Evolutionary conservation across 2,888 invertebrate species (phyloP).

Genomic region (Chromoteleia sp.): DNA sequence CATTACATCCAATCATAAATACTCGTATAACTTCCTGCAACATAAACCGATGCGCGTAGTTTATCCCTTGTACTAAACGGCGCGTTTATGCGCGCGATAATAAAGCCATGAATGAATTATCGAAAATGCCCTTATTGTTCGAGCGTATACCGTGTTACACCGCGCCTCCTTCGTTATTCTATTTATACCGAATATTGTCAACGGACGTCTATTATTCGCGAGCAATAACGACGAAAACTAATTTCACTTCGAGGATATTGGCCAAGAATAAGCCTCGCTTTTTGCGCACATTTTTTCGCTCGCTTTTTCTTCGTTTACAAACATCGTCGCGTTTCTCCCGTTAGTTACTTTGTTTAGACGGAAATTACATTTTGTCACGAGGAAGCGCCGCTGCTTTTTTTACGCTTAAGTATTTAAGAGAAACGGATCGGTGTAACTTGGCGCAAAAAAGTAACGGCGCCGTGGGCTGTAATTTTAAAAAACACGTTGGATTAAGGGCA

Average conservation of each 20-base stretch:
- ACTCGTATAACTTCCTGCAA: constrained; percentile 13
- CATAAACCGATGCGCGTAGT: constrained; percentile 23
- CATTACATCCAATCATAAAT: constrained; percentile 24
- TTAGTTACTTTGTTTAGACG: constrained; percentile 6
- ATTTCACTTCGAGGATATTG: constrained; percentile 20
- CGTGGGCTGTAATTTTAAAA: background rate
- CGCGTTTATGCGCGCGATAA: constrained; percentile 26
- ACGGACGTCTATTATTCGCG: constrained; percentile 11
- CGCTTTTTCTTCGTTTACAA: background rate
- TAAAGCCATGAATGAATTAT: constrained; percentile 35
- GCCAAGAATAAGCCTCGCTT: constrained; percentile 29
- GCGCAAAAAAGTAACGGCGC: background rate
- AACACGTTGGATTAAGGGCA: background rate
- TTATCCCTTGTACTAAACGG: constrained; percentile 2
- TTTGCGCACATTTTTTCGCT: constrained; percentile 12
- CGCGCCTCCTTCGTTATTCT: constrained; percentile 12
- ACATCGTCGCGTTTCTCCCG: constrained; percentile 10
- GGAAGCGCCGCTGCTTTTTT: constrained; percentile 24
- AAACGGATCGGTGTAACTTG: background rate
- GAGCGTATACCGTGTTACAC: constrained; percentile 1
- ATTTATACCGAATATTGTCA: constrained; percentile 49
- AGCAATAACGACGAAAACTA: constrained; percentile 29
- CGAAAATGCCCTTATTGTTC: constrained; percentile 30
- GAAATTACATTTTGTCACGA: constrained; percentile 43
- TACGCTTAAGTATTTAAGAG: constrained; percentile 15